These are phyloP conservation scores for Drosophila austrosaltans DNA, from an alignment of 2,888 invertebrate genomes.

Conservation along the genomic window DNA sequence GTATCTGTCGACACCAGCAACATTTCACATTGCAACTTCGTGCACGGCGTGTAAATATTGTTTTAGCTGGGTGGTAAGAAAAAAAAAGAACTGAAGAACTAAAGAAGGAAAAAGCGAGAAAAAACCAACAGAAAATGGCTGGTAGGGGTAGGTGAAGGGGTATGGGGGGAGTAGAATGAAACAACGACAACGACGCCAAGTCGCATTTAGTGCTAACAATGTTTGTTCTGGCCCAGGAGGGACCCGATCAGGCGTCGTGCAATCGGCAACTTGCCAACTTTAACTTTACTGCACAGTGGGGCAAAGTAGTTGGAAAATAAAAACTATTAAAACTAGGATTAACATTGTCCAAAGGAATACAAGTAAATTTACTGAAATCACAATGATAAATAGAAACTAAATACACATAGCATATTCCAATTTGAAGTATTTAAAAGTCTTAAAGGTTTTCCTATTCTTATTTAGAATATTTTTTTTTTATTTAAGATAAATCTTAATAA, in stretches of 20 bases:
- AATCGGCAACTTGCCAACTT: constrained; percentile 34
- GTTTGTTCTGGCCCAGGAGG: constrained; percentile 73
- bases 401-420: too few relatives aligned
- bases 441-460: too few relatives aligned
- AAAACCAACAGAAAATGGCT: constrained; percentile 5
- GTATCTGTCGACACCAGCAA: constrained; percentile 71
- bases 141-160: constrained; percentile 19
- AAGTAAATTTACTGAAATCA: background rate
- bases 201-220: constrained; percentile 78
- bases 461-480: too few relatives aligned
- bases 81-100: background rate
- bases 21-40: constrained; percentile 75
- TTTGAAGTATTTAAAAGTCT: too few relatives aligned
- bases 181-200: constrained; percentile 43
- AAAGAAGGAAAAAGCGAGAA: background rate
- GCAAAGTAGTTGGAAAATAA: background rate
- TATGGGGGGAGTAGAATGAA: background rate
- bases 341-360: background rate
- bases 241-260: constrained; percentile 37
- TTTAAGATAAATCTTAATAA: too few relatives aligned
- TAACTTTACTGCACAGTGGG: constrained; percentile 26
- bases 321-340: background rate
- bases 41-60: constrained; percentile 80
- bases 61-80: constrained; percentile 19
- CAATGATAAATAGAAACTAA: too few relatives aligned